A percentile compares a stretch with the other conserved stretches of the same genome.
Evolutionary conservation across 2,113 vertebrate species (phyloP).

Genomic region (Galbula dea): DNA sequence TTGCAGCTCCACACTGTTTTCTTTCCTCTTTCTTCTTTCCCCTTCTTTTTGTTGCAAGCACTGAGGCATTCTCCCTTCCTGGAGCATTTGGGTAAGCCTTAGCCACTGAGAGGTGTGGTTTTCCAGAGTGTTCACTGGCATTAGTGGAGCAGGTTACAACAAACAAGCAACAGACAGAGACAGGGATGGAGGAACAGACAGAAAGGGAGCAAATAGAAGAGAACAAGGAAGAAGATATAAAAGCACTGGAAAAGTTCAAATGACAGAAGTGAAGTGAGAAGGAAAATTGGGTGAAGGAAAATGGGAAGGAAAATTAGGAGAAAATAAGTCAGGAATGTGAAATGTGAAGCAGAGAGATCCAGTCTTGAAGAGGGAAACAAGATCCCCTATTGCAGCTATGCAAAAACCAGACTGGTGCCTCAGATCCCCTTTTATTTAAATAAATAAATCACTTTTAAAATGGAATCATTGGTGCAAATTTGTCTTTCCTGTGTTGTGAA

Average conservation of each 20-base stretch:
- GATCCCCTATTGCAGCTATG: background rate
- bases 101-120: background rate
- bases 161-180: background rate
- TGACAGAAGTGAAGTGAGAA: background rate
- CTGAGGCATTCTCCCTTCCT: background rate
- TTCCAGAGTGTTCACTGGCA: background rate
- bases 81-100: background rate
- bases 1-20: background rate
- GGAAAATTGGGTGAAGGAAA: background rate
- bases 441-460: too few species aligned
- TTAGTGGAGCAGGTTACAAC: background rate
- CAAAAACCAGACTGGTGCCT: background rate
- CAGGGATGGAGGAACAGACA: background rate
- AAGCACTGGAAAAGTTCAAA: background rate
- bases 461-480: background rate
- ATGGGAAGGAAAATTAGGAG: background rate
- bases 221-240: background rate
- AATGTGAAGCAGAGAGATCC: background rate
- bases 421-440: background rate
- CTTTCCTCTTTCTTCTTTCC: background rate
- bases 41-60: background rate
- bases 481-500: background rate
- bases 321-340: background rate
- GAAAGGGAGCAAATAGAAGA: background rate
- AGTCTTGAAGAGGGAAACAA: background rate